These are phyloP conservation scores for Troilus luridus DNA, from an alignment of 2,888 invertebrate species.

Conservation along the genomic window DNA sequence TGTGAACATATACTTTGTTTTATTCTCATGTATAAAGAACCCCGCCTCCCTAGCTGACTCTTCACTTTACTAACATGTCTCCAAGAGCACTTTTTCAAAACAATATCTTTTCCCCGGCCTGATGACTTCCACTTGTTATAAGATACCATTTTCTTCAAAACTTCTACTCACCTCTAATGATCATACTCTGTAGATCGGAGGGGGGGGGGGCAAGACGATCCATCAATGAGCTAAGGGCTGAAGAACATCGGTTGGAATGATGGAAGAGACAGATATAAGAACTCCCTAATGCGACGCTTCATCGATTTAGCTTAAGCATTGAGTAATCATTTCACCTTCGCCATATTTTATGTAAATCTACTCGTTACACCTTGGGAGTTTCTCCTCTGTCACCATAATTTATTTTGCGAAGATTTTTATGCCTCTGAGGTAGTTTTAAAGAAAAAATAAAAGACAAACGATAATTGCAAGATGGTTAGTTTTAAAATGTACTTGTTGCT, in stretches of 20 bases:
- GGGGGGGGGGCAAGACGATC: not conserved
- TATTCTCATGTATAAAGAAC: no score
- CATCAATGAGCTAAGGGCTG: not conserved
- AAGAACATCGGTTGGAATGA: not conserved
- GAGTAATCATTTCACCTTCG: not conserved
- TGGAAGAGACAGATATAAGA: not conserved
- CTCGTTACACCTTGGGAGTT: not conserved
- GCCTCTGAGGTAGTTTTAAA: not conserved
- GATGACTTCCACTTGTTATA: no score
- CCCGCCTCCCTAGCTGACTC: no score
- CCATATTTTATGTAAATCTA: slow-evolving; percentile 12
- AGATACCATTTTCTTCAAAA: no score
- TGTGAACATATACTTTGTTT: no score
- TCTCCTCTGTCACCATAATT: not conserved
- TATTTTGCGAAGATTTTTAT: not conserved
- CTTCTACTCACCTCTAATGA: no score
- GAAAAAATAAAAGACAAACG: no score
- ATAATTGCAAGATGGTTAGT: no score
- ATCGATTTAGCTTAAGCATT: not conserved
- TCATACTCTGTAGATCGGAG: not conserved
- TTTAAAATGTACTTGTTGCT: no score
- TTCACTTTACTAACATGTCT: no score
- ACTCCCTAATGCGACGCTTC: not conserved
- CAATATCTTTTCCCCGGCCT: no score
- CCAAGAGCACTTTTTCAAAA: no score